Evolutionary conservation across 1,140 invertebrate genomes (phyloP).

Genomic region (Doryteuthis pealeii): DNA sequence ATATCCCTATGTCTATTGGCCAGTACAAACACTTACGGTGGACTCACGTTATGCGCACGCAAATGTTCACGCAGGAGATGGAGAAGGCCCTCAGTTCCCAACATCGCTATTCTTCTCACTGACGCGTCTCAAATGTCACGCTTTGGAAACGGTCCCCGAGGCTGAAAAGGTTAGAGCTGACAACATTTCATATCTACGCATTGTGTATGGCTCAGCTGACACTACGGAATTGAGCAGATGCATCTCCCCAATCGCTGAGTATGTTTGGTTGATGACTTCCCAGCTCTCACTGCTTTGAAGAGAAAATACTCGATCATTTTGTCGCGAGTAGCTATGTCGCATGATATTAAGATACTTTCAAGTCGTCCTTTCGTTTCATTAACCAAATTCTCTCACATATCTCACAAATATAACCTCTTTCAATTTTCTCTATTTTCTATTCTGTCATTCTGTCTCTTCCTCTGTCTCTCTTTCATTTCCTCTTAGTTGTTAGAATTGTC

Average conservation of each 20-base stretch:
- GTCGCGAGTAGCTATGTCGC: slow-evolving; percentile 24
- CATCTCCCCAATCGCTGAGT: slow-evolving; percentile 27
- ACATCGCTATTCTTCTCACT: slow-evolving; percentile 45
- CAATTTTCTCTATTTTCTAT: no score
- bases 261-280: slow-evolving; percentile 37
- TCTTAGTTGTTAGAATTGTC: no score
- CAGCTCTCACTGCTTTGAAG: slow-evolving; percentile 25
- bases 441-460: no score
- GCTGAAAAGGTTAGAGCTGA: no score
- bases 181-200: slow-evolving; percentile 43
- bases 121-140: slow-evolving; percentile 49
- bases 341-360: no score
- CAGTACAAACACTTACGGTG: slow-evolving; percentile 43
- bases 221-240: slow-evolving; percentile 37
- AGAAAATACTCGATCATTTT: slow-evolving; percentile 17
- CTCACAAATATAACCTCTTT: no score
- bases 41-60: slow-evolving; percentile 33
- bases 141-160: no score
- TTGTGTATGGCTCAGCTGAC: slow-evolving; percentile 44
- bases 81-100: slow-evolving; percentile 36
- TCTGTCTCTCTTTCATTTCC: no score
- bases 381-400: no score
- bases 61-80: slow-evolving; percentile 35
- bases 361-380: no score
- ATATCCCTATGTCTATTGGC: slow-evolving; percentile 36